These are phyloP conservation scores for Thalassarche chlororhynchos DNA, from an alignment of 2,113 vertebrate species.

Conservation along the genomic window DNA sequence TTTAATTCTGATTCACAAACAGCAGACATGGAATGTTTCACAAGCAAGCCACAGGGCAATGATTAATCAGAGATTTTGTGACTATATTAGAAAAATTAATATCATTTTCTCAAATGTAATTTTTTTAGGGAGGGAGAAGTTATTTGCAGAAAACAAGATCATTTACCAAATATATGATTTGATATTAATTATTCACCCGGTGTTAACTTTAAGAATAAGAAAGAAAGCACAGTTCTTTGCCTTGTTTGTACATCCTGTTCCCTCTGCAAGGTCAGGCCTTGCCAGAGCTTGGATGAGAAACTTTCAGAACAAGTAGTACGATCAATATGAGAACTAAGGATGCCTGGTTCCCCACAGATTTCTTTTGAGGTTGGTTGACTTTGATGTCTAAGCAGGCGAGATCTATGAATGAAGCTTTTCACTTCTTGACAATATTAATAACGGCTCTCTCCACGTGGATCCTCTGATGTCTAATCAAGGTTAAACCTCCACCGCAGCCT, in stretches of 20 bases:
- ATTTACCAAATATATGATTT: neutral
- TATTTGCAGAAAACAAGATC: neutral
- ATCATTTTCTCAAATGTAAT: neutral
- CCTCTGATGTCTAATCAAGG: slow-evolving; percentile 32
- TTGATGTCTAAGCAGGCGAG: slow-evolving; percentile 25
- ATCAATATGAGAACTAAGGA: slow-evolving; percentile 30
- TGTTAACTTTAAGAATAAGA: neutral
- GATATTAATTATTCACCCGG: neutral
- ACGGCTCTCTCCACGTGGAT: neutral
- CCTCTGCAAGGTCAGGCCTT: slow-evolving; percentile 19
- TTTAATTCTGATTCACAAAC: neutral
- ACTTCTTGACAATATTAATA: slow-evolving; percentile 12
- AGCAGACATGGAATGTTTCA: neutral
- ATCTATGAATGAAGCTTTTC: slow-evolving; percentile 43
- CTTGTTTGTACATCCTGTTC: neutral
- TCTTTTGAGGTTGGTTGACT: slow-evolving; percentile 35
- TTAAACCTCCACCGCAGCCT: neutral
- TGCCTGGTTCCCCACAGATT: slow-evolving; percentile 14
- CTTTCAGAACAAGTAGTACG: neutral
- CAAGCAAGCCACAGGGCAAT: neutral
- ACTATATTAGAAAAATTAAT: neutral
- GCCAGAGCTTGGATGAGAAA: neutral
- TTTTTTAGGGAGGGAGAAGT: rapidly evolving
- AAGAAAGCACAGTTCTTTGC: neutral
- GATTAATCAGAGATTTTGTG: neutral